A percentile compares a stretch with the other conserved stretches of the same genome.
Conservation (phyloP, 2,797 vertebrate genomes). For the Ammospiza maritima region DNA sequence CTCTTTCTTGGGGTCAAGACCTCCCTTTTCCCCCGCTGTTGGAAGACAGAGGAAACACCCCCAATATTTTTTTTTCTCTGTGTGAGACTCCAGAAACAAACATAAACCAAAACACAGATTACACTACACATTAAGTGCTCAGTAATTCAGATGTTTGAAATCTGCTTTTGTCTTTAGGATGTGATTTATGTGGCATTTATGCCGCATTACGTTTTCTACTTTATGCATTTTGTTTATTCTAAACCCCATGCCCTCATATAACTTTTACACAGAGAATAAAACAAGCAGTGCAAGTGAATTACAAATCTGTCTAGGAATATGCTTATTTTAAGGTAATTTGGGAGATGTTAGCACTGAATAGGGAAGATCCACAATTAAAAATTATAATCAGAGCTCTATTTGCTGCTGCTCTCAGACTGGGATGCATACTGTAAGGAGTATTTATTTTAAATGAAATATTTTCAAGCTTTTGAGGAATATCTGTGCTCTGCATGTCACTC, state of each 20-base stretch:
- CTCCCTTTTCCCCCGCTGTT: neutral
- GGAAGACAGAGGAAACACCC: neutral
- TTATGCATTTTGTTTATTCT: slow-evolving; percentile 21
- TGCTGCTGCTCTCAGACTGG: neutral
- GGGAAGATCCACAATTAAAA: slow-evolving; percentile 39
- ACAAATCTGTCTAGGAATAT: neutral
- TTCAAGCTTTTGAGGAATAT: slow-evolving; percentile 28
- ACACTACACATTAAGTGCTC: slow-evolving; percentile 42
- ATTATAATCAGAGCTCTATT: neutral
- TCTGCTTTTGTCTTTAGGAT: slow-evolving; percentile 62
- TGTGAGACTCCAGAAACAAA: neutral
- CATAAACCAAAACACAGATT: slow-evolving; percentile 29
- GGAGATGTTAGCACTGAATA: neutral
- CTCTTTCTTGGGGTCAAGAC: neutral
- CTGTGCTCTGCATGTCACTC: neutral
- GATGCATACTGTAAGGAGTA: neutral
- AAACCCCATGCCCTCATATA: slow-evolving; percentile 21
- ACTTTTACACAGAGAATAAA: slow-evolving; percentile 27
- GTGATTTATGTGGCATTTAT: slow-evolving; percentile 59
- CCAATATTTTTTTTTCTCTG: neutral
- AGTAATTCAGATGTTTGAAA: slow-evolving; percentile 52
- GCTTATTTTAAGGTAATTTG: slow-evolving; percentile 16
- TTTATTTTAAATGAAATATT: neutral
- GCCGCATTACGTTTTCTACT: slow-evolving; percentile 31
- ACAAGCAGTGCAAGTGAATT: neutral